Evolutionary conservation across 23 tunicate genomes (phyloP), one percentile per base, ranked within the genome.

Genomic region (Trididemnum miniatum): DNA sequence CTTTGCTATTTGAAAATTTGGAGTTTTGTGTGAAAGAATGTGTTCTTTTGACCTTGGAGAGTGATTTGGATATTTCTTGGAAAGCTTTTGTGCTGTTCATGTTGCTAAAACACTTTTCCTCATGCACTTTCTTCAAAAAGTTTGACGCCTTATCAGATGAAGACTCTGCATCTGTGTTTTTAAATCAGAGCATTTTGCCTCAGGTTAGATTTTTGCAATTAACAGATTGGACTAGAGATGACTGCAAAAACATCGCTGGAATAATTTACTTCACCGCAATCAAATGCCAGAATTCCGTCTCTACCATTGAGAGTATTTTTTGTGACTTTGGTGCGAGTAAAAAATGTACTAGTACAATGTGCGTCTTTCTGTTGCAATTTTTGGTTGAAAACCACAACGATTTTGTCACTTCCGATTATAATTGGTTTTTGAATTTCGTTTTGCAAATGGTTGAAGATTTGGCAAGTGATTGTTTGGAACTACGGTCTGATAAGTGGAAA

Each of bases 81-180:
- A 44, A 9, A 44, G 54, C 54, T 9, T 44, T 44, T 9, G 54
- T 44, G 9, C 15, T 44, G 15, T 44, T 9, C 54, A 7, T 15
- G 15, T 44, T 44, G 54, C 54, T 44, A 15, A 44, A 44, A 44
- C 12, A 44, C 12, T 44, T 44, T 44, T 7, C 54, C 9, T 44
- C 54, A 7, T 7, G 54, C 15, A 44, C 54, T 44, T 15, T 44
- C 54, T 44, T 44, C 15, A 2, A 73, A 73, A 38, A 40, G 5
- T n/a, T n/a, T n/a, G n/a, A n/a, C n/a, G n/a, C n/a, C n/a, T n/a
- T n/a, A n/a, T n/a, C n/a, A n/a, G 29, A 39, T 5, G 38, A 12
- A 12, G 79, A 67, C 79, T 34, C 57, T 37, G 79, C 79, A 2
- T 73, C 20, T 39, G 30, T 73, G 20, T 39, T 73, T 73, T 26